Evolutionary conservation across 2,113 vertebrate species (phyloP), one percentile per base, ranked within the genome.

Genomic region (Nesoenas mayeri): DNA sequence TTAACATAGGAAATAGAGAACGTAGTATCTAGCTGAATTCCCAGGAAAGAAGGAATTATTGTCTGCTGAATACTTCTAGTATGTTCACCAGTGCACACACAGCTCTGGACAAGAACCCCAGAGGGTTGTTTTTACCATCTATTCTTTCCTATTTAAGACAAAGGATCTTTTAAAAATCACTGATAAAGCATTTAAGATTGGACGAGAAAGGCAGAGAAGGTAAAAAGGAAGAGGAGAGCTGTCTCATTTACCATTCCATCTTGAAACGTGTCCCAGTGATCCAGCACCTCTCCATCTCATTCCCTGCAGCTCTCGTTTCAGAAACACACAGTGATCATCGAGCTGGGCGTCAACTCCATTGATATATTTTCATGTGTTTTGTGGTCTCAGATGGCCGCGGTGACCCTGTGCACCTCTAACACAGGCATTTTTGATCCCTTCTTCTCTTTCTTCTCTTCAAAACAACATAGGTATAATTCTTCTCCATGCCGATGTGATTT

Each of bases 361-460:
- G 44, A 47, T 19, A 47, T 19, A 47, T 47, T 47, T 47, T 19
- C 44, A 47, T 19, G 44, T 47, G 44, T 47, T 47, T 47, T 47
- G 18, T 18, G 16, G 12, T n/a, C 16, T n/a, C 32, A 13, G 32
- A 42, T 15, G 3, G 0, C 2, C 3, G 18, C 8, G 36, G 22
- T 36, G 36, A 53, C 64, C 32, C 73, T 8, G 18, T 6, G 28
- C 15, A 20, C 28, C 51, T 29, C 36, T 42, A 74, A 42, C 36
- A 54, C 4, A 6, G 10, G 20, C n/a, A 20, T 22, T 44, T 74
- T 25, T 11, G 24, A 65, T 21, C 66, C 31, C 42, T 67, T 6
- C 38, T 72, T 12, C 71, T 58, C 58, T 54, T 54, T 53, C 47
- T 54, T 58, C 78, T 57, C 47, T 42, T 61, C 57, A 10, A 57